These are phyloP conservation scores for Mustela erminea DNA, from an alignment of 2,797 vertebrate species.

Conservation along the genomic window DNA sequence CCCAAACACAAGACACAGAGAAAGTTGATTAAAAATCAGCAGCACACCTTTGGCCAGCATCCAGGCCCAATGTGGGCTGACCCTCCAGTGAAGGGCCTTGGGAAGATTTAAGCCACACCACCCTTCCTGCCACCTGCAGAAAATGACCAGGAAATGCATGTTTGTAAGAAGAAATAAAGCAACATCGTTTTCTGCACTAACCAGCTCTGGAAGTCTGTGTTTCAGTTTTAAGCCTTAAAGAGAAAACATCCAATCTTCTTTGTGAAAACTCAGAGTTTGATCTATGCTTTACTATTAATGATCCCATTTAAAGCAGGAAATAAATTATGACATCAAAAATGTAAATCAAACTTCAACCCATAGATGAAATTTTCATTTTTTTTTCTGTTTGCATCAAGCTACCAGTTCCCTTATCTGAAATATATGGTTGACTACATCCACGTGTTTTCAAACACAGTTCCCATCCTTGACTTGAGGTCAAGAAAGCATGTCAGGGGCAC, in stretches of 20 bases:
- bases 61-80: neutral
- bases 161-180: neutral
- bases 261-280: neutral
- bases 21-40: neutral
- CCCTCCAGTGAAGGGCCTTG: neutral
- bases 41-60: neutral
- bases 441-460: neutral
- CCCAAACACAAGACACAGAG: neutral
- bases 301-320: neutral
- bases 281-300: neutral
- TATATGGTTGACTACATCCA: neutral
- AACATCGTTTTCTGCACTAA: neutral
- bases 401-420: neutral
- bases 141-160: neutral
- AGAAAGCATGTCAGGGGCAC: rapidly evolving
- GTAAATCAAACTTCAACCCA: neutral
- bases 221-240: neutral
- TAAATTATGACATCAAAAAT: neutral
- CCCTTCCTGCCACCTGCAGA: neutral
- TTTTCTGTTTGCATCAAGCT: neutral
- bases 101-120: neutral
- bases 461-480: neutral
- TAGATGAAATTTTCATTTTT: neutral
- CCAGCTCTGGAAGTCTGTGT: neutral
- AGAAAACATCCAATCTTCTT: neutral